Evolutionary conservation across 1,140 invertebrate genomes (phyloP).

Genomic region (Lerema accius): DNA sequence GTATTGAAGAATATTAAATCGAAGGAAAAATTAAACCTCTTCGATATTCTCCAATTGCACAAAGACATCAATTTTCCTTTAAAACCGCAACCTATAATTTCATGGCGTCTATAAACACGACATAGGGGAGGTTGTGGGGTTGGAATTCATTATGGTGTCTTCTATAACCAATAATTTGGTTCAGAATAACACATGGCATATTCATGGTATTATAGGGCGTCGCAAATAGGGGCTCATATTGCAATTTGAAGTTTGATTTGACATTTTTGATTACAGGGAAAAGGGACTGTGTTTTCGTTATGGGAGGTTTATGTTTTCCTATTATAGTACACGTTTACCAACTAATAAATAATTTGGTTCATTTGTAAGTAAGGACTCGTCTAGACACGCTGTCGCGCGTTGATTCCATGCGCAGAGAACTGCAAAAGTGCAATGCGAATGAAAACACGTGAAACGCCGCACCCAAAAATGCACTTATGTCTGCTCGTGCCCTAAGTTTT

Average conservation of each 20-base stretch:
- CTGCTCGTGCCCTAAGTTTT: too few species aligned
- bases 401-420: too few species aligned
- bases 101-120: constrained; percentile 37
- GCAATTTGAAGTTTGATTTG: constrained; percentile 19
- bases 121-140: constrained; percentile 35
- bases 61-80: constrained; percentile 36
- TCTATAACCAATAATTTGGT: constrained; percentile 43
- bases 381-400: too few species aligned
- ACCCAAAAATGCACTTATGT: too few species aligned
- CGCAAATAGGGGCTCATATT: constrained; percentile 15
- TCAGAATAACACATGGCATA: constrained; percentile 26
- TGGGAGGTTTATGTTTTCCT: too few species aligned
- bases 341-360: too few species aligned
- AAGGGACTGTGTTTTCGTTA: too few species aligned
- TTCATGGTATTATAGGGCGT: constrained; percentile 30
- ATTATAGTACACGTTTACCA: too few species aligned
- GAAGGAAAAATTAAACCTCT: constrained; percentile 18
- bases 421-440: too few species aligned
- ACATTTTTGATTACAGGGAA: constrained; percentile 28
- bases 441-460: too few species aligned
- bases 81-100: constrained; percentile 44
- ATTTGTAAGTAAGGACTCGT: too few species aligned
- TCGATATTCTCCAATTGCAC: constrained; percentile 21
- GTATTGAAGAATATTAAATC: too few species aligned
- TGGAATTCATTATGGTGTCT: constrained; percentile 42